phyloP scores from a whole-genome alignment of 2,888 invertebrate genomes.

The Lepidochitona cinerea region DNA sequence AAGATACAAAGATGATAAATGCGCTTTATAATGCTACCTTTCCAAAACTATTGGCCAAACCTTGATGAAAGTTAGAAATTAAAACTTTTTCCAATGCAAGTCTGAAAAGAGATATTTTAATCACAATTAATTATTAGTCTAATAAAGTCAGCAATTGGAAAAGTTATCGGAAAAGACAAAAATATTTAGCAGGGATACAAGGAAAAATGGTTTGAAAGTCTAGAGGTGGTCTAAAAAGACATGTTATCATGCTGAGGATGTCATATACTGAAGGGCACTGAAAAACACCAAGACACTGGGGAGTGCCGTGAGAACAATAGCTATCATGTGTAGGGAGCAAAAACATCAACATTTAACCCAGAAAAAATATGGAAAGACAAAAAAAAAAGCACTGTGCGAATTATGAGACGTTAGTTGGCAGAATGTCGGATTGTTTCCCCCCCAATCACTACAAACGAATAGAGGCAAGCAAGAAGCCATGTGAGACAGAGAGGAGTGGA shows the following conservation, averaged over 20 bases:
- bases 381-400: not conserved
- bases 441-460: not conserved
- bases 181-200: not conserved
- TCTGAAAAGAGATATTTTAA: constrained; percentile 6
- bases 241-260: not conserved
- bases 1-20: not conserved
- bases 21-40: constrained; percentile 2
- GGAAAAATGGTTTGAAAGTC: not conserved
- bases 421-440: not conserved
- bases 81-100: constrained; percentile 8
- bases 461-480: constrained; percentile 8
- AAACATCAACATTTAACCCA: too few species aligned
- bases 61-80: constrained; percentile 8
- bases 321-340: too few species aligned
- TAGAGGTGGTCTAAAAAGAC: not conserved
- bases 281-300: not conserved
- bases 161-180: not conserved
- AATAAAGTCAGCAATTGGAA: not conserved
- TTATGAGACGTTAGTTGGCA: constrained; percentile 1
- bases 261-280: not conserved
- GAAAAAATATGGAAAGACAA: not conserved
- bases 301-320: too few species aligned
- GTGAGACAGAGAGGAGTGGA: constrained; percentile 3
- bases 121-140: not conserved
- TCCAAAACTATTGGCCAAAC: constrained; percentile 8